These are phyloP conservation scores for Tangachromis dhanisi DNA, from an alignment of 2,113 vertebrate genomes.

Conservation along the genomic window DNA sequence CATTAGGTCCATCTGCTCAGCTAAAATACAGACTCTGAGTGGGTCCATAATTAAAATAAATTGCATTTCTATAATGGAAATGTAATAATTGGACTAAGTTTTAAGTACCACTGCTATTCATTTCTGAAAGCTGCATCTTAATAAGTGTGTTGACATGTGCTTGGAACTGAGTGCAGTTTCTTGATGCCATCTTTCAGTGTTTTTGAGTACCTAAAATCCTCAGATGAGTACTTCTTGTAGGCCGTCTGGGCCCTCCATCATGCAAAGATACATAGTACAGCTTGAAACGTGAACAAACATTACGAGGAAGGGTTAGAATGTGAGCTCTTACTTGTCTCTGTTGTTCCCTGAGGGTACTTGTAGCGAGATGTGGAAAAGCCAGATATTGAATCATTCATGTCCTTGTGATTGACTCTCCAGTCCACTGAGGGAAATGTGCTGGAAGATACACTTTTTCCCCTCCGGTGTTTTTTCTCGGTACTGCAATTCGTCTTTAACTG, in stretches of 20 bases:
- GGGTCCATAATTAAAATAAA: background rate
- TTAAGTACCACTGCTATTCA: background rate
- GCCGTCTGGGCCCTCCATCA: background rate
- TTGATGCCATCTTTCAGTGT: background rate
- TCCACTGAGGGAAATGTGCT: constrained; percentile 16
- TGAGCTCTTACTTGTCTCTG: background rate
- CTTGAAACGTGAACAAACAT: background rate
- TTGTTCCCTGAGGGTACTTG: background rate
- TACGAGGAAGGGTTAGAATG: background rate
- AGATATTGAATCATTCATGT: constrained; percentile 57
- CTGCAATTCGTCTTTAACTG: background rate
- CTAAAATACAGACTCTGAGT: background rate
- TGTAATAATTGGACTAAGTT: background rate
- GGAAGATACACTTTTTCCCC: background rate
- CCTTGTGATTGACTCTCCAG: constrained; percentile 32
- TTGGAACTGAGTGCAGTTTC: background rate
- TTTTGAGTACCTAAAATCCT: background rate
- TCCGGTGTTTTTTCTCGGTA: background rate
- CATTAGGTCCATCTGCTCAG: background rate
- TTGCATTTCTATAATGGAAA: background rate
- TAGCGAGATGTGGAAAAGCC: constrained; percentile 12
- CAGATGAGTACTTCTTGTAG: background rate
- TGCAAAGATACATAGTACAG: background rate
- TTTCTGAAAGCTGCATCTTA: background rate
- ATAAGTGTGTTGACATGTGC: background rate